Evolutionary conservation across 2,113 vertebrate species (phyloP), one percentile per base, ranked within the genome.

Genomic region (Sylvilagus bachmani): DNA sequence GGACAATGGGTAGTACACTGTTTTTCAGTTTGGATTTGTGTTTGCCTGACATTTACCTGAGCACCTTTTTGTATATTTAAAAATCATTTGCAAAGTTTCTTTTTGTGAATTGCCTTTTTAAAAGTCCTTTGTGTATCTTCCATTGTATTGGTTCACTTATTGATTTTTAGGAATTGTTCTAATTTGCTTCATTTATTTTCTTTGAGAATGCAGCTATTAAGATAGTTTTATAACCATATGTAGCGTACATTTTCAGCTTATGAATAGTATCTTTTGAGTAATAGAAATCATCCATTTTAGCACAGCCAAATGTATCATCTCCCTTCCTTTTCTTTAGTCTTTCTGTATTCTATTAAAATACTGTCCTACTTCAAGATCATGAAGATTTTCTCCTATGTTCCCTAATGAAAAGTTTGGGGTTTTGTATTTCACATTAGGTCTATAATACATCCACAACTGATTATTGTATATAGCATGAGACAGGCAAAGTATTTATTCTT

Each of bases 321-420:
- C 17, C 62, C 27, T 58, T 58, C 55, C 12, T 89, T 49, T 79
- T 83, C 33, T 44, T 89, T 33, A 61, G 14, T 5, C 14, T 77
- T 96, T 92, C 29, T 81, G 66, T 22, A 83, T 93, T 19, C 29
- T 83, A 17, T 61, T n/a, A 91, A 69, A 81, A 55, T 64, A 77
- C 4, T 84, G 69, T 82, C 24, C 14, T 91, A 53, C 6, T n/a
- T 9, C 66, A 67, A 75, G 21, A 2, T 70, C 51, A 38, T 70
- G 10, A 83, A 51, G 31, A 61, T 85, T 75, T 51, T 90, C 38
- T 73, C 8, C 33, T 73, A 66, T 89, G 17, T 91, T 91, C 70
- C 25, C 6, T 64, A 83, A 61, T 10, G 17, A 69, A 75, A 88
- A 11, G 4, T 84, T 66, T 77, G 16, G 5, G 81, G 7, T 71